phyloP scores from a whole-genome alignment of 1,140 invertebrate species.

The Pristionchus pacificus region DNA sequence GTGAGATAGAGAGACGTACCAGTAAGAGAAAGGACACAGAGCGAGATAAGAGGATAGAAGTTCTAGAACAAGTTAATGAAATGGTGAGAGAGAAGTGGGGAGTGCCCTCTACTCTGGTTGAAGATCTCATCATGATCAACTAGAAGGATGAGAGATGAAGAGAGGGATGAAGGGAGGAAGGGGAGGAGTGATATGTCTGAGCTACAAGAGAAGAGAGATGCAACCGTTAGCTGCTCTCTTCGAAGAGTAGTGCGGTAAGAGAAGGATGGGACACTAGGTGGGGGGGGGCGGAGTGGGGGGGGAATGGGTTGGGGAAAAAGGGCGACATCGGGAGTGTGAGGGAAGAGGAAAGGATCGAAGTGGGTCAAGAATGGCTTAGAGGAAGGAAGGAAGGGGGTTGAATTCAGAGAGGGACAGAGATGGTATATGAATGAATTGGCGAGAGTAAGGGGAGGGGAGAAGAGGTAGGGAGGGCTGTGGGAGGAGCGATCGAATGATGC shows the following conservation, averaged over 20 bases:
- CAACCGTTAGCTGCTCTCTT: too few species aligned
- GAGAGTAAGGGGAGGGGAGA: not conserved
- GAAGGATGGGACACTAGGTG: too few species aligned
- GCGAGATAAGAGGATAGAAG: constrained; percentile 11
- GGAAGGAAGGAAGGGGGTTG: not conserved
- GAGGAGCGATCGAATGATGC: not conserved
- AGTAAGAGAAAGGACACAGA: constrained; percentile 13
- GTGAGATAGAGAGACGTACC: constrained; percentile 17
- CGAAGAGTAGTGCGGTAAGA: too few species aligned
- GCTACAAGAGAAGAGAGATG: too few species aligned
- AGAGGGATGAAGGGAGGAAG: not conserved
- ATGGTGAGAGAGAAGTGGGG: too few species aligned
- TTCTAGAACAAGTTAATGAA: too few species aligned
- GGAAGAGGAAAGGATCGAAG: not conserved
- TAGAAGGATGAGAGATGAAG: not conserved
- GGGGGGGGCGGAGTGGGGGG: too few species aligned
- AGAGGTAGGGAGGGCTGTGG: not conserved
- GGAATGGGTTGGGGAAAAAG: too few species aligned
- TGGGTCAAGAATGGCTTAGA: not conserved
- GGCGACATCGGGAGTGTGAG: too few species aligned
- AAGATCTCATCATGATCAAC: constrained; percentile 20
- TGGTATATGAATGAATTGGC: not conserved
- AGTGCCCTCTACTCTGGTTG: constrained; percentile 15
- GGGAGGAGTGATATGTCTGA: too few species aligned
- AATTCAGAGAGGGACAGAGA: not conserved